Evolutionary conservation across 2,888 invertebrate species (phyloP).

Genomic region (Venusia cambrica): DNA sequence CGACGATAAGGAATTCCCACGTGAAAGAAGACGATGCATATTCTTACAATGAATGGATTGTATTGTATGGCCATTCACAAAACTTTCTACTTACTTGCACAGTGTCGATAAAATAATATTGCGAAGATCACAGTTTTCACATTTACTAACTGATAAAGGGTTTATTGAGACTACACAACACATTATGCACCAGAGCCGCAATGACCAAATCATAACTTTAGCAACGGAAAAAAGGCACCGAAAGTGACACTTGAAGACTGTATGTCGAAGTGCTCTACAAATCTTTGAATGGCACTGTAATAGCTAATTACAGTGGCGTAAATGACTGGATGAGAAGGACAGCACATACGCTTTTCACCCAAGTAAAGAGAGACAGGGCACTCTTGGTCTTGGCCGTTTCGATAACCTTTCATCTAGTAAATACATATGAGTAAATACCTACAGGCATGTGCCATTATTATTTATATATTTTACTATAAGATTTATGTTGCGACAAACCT

Average conservation of each 20-base stretch:
- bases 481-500: no score
- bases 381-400: conserved; percentile 42
- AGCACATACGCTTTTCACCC: no score
- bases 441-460: no score
- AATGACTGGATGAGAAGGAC: conserved; percentile 36
- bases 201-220: conserved; percentile 29
- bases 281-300: conserved; percentile 11
- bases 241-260: conserved; percentile 1
- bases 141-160: conserved; percentile 22
- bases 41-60: conserved; percentile 4
- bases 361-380: conserved; percentile 32
- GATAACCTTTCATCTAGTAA: conserved; percentile 40
- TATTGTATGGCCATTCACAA: conserved; percentile 20
- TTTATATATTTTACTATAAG: no score
- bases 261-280: conserved; percentile 12
- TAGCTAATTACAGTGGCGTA: conserved; percentile 22
- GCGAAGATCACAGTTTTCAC: conserved; percentile 29
- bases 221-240: conserved; percentile 2
- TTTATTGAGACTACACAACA: conserved; percentile 26
- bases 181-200: conserved; percentile 24
- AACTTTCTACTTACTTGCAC: conserved; percentile 24
- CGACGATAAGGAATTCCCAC: conserved; percentile 40
- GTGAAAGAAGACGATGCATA: conserved; percentile 33
- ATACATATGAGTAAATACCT: conserved; percentile 13
- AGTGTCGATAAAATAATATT: conserved; percentile 21